A percentile compares a stretch with the other conserved stretches of the same genome.
phyloP scores from a whole-genome alignment of 1,140 invertebrate species.

The Lasioglossum albipes region DNA sequence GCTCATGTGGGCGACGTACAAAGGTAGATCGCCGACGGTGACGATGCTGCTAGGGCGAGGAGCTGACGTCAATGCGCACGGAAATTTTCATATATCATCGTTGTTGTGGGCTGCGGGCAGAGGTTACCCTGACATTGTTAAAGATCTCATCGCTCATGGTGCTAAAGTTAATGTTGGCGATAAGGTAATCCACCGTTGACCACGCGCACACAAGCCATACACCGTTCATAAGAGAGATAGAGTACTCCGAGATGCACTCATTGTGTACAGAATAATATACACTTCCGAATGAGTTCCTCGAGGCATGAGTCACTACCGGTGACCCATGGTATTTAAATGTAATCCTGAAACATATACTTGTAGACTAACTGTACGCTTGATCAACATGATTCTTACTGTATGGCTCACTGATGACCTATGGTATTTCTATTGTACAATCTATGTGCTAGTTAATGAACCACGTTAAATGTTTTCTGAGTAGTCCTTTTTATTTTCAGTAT shows the following conservation, averaged over 20 bases:
- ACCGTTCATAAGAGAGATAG: not conserved
- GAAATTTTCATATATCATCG: slow-evolving; percentile 96
- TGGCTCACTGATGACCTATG: not conserved
- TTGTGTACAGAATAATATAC: not conserved
- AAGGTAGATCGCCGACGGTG: slow-evolving; percentile 91
- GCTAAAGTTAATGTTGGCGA: slow-evolving; percentile 96
- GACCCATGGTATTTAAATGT: slow-evolving; percentile 2
- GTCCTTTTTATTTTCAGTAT: slow-evolving; percentile 82
- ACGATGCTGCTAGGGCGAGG: slow-evolving; percentile 90
- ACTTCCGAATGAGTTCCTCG: not conserved
- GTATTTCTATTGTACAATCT: not conserved
- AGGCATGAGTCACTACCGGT: not conserved
- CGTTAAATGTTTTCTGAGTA: not conserved
- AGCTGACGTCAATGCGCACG: slow-evolving; percentile 97
- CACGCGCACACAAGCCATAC: not conserved
- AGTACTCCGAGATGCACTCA: too few relatives aligned
- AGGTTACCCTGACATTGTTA: slow-evolving; percentile 92
- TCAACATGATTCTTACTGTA: not conserved
- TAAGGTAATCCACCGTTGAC: slow-evolving; percentile 82
- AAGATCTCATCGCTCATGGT: slow-evolving; percentile 89
- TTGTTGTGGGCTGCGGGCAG: slow-evolving; percentile 96
- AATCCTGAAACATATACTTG: not conserved
- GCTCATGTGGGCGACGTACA: slow-evolving; percentile 98
- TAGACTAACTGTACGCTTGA: not conserved
- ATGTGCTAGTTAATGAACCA: not conserved